Percentiles rank a stretch among this genome's conserved stretches.
Conservation (phyloP, 1,140 invertebrate genomes). For the Pygmarrhopalites habei region DNA sequence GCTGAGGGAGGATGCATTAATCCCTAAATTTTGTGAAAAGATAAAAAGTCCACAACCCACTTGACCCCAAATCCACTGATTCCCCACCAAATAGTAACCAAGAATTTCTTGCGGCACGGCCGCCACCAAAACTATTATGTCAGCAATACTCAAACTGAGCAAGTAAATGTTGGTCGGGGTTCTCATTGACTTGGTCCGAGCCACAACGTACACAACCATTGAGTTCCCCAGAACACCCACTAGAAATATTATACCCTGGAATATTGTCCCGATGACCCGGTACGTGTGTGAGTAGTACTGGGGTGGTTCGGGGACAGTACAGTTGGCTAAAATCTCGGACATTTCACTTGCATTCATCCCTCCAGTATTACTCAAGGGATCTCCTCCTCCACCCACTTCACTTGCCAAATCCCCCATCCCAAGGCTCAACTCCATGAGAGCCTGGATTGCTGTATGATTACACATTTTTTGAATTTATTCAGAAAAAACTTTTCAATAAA, state of each 20-base stretch:
- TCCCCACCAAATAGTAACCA: slow-evolving; percentile 51
- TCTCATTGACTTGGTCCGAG: slow-evolving; percentile 48
- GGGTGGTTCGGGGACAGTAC: slow-evolving; percentile 39
- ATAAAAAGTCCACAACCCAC: slow-evolving; percentile 54
- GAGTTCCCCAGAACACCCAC: slow-evolving; percentile 54
- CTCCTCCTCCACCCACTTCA: too few relatives aligned
- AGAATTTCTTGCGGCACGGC: slow-evolving; percentile 55
- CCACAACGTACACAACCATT: slow-evolving; percentile 51
- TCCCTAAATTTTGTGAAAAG: slow-evolving; percentile 60
- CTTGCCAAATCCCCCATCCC: too few relatives aligned
- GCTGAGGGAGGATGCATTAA: slow-evolving; percentile 59
- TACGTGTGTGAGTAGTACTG: slow-evolving; percentile 49
- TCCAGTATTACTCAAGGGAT: too few relatives aligned
- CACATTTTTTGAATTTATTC: too few relatives aligned
- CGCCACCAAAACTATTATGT: slow-evolving; percentile 53
- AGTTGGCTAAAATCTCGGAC: background rate
- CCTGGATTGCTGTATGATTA: too few relatives aligned
- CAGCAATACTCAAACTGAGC: slow-evolving; percentile 54
- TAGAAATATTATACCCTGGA: slow-evolving; percentile 52
- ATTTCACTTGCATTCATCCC: background rate
- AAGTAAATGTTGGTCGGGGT: slow-evolving; percentile 59
- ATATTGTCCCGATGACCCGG: slow-evolving; percentile 51
- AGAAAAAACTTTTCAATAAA: too few relatives aligned
- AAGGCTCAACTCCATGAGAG: too few relatives aligned
- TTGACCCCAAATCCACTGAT: slow-evolving; percentile 55